Evolutionary conservation across 2,888 invertebrate species (phyloP).

Genomic region (Dusona sp.): DNA sequence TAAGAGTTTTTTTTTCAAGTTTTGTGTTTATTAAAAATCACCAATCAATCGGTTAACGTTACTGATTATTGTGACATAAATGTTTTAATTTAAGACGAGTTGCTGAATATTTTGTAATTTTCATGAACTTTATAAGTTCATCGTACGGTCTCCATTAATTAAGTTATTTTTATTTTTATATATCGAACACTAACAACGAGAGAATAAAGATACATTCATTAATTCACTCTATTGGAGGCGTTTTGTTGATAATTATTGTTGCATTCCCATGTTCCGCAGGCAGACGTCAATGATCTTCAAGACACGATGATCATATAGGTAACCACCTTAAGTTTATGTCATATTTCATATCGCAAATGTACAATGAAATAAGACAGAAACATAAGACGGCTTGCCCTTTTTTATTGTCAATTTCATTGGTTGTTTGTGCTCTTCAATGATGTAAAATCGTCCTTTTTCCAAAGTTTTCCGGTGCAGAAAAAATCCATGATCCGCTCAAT

Average conservation of each 20-base stretch:
- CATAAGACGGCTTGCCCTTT: constrained; percentile 84
- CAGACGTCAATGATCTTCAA: constrained; percentile 22
- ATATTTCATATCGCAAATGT: constrained; percentile 84
- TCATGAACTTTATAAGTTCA: background rate
- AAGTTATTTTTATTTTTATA: background rate
- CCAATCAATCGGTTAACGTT: background rate
- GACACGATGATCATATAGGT: constrained; percentile 81
- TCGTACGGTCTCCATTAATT: background rate
- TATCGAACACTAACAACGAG: background rate
- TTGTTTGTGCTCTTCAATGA: constrained; percentile 22
- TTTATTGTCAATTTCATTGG: constrained; percentile 67
- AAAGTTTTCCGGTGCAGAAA: constrained; percentile 32
- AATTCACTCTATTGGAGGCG: constrained; percentile 10
- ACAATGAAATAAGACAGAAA: constrained; percentile 85
- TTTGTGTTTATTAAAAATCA: background rate
- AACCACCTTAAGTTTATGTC: constrained; percentile 85
- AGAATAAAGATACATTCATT: background rate
- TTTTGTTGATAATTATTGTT: background rate
- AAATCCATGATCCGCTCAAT: background rate
- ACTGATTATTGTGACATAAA: background rate
- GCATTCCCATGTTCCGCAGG: background rate
- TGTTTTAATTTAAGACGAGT: background rate
- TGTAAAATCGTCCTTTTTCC: background rate
- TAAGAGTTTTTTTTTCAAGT: background rate
- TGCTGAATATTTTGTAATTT: too few species aligned